A percentile compares a stretch with the other conserved stretches of the same genome.
These are phyloP conservation scores for Aporophyla lueneburgensis DNA, from an alignment of 2,888 invertebrate genomes.

Conservation along the genomic window DNA sequence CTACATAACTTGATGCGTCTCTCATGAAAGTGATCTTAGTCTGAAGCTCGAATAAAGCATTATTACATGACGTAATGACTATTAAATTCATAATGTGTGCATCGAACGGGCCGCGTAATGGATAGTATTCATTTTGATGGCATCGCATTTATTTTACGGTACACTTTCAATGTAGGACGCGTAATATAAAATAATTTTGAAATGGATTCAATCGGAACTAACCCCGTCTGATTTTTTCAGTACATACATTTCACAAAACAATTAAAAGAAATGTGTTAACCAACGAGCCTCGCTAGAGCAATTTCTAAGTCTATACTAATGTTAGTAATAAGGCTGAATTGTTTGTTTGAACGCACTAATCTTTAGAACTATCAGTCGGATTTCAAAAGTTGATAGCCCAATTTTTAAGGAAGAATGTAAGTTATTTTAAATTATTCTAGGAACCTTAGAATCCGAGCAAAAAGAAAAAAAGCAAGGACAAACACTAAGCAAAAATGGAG, in stretches of 20 bases:
- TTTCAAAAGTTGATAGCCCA: too few relatives aligned
- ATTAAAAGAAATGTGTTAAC: neutral
- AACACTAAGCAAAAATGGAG: too few relatives aligned
- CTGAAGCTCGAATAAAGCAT: slow-evolving; percentile 48
- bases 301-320: too few relatives aligned
- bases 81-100: slow-evolving; percentile 71
- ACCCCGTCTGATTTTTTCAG: neutral
- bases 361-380: too few relatives aligned
- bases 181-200: slow-evolving; percentile 3
- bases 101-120: slow-evolving; percentile 65
- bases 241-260: neutral
- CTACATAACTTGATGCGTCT: slow-evolving; percentile 14
- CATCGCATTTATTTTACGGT: slow-evolving; percentile 36
- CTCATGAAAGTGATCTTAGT: slow-evolving; percentile 13
- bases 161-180: neutral
- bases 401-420: too few relatives aligned
- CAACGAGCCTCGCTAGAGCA: neutral
- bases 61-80: slow-evolving; percentile 67
- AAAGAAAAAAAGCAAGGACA: too few relatives aligned
- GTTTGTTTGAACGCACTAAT: too few relatives aligned
- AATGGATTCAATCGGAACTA: neutral
- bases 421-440: too few relatives aligned
- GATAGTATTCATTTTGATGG: slow-evolving; percentile 28
- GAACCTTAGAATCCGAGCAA: too few relatives aligned
- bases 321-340: too few relatives aligned